phyloP scores from a whole-genome alignment of 2,113 vertebrate species.

The Illadopsis cleaveri region DNA sequence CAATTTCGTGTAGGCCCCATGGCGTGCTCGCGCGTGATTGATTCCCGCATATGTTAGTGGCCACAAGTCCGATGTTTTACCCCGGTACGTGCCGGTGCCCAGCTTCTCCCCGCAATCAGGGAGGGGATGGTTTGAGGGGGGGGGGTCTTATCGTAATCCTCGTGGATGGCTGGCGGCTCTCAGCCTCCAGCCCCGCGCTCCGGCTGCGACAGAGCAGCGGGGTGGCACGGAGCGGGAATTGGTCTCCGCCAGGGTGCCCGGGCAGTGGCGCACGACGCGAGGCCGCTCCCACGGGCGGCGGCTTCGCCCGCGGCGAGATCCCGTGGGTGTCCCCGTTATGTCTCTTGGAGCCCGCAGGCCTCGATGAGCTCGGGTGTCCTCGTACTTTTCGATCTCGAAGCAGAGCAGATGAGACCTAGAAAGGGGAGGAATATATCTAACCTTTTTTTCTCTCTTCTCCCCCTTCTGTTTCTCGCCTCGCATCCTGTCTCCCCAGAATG shows the following conservation, averaged over 20 bases:
- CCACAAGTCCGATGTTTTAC: not conserved
- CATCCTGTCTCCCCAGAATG: conserved; percentile 78
- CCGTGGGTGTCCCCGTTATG: not conserved
- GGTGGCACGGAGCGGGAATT: too few species aligned
- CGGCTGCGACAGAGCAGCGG: not conserved
- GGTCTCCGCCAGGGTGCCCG: too few species aligned
- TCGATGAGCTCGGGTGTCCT: not conserved
- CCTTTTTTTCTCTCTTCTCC: not conserved
- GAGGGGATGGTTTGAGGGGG: not conserved
- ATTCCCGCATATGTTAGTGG: not conserved
- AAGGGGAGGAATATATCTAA: conserved; percentile 3
- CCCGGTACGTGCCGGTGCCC: too few species aligned
- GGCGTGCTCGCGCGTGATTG: not conserved
- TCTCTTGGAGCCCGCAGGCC: not conserved
- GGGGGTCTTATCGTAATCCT: too few species aligned
- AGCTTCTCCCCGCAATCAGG: not conserved
- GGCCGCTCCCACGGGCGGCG: not conserved
- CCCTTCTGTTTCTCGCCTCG: not conserved
- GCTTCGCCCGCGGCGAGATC: not conserved
- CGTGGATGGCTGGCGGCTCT: not conserved
- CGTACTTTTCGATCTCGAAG: not conserved
- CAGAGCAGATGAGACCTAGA: not conserved
- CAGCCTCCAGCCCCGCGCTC: not conserved
- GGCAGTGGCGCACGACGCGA: not conserved
- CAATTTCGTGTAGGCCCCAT: accelerated